Evolutionary conservation across 2,797 vertebrate species (phyloP), one percentile per base, ranked within the genome.

Genomic region (Mus caroli): DNA sequence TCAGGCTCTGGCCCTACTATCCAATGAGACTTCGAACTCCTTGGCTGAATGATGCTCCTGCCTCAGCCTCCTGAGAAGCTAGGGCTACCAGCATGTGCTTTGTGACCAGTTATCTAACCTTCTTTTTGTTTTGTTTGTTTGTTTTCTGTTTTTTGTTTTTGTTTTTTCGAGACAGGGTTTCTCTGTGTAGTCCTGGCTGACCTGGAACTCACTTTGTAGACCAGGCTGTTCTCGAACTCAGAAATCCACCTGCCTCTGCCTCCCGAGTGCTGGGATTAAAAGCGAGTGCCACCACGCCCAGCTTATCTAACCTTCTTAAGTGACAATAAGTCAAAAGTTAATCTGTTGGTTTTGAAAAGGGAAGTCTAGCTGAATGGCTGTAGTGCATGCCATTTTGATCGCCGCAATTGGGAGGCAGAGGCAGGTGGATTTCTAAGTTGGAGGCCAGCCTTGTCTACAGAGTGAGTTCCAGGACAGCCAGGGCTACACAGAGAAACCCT

Each of bases 261-360:
- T 43, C 43, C 43, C 43, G 43, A 43, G 43, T 43, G 43, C 43
- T 43, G 43, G 43, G 43, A 43, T 43, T 43, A 43, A 43, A 43
- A 5, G 43, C 43, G 43, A 4, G 43, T 5, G 43, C 43, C 43
- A 43, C 43, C 43, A 43, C 43, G 43, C 43, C 43, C 43, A 43
- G 43, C 43, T 71, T 50, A 24, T 24, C 43, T 86, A 17, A 50
- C 58, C 37, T 26, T 89, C 83, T 88, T 71, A 75, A 94, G 60
- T 94, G 84, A 62, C n/a, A 67, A 24, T 62, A 62, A 94, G 60
- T 64, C 92, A 62, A 84, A 91, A 54, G 43, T 82, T 13, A 46
- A 64, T 93, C 24, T 22, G 14, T 90, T 82, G 69, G 52, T 93
- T 96, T 90, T 87, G 37, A 75, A 75, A 43, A 75, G 19, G 19